These are phyloP conservation scores for Homalodisca vitripennis DNA, from an alignment of 1,140 invertebrate genomes.

Conservation along the genomic window DNA sequence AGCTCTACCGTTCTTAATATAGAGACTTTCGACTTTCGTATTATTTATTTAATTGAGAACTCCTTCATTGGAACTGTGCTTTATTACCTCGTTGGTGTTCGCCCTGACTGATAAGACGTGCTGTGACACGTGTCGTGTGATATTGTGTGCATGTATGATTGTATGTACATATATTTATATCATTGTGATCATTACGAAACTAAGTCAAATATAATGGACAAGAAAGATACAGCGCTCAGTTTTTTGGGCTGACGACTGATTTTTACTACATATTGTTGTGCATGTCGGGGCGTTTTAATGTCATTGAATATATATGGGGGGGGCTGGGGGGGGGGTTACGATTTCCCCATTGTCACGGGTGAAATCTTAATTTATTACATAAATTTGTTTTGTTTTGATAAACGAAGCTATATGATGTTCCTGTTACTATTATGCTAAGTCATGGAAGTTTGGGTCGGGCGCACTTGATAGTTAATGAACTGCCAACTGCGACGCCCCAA, in stretches of 20 bases:
- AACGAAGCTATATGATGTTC: conserved; percentile 52
- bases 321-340: neutral
- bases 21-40: no score
- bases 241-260: conserved; percentile 26
- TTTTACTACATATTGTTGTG: conserved; percentile 21
- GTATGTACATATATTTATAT: conserved; percentile 20
- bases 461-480: conserved; percentile 30
- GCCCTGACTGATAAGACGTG: neutral
- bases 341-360: conserved; percentile 5
- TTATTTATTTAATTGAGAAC: conserved; percentile 24
- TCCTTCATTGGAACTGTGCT: conserved; percentile 12
- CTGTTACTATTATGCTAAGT: conserved; percentile 52
- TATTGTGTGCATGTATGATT: conserved; percentile 2
- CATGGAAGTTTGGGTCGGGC: conserved; percentile 45
- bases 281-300: conserved; percentile 18
- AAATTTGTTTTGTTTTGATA: conserved; percentile 45
- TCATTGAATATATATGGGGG: neutral
- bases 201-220: conserved; percentile 19
- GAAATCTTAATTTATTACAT: conserved; percentile 38
- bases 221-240: conserved; percentile 18
- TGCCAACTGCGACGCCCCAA: conserved; percentile 26
- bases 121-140: conserved; percentile 11
- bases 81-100: conserved; percentile 2
- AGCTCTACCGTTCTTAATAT: conserved; percentile 41
- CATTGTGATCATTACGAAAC: conserved; percentile 23